These are phyloP conservation scores for Agrilus mali DNA, from an alignment of 2,888 invertebrate species.

Conservation along the genomic window DNA sequence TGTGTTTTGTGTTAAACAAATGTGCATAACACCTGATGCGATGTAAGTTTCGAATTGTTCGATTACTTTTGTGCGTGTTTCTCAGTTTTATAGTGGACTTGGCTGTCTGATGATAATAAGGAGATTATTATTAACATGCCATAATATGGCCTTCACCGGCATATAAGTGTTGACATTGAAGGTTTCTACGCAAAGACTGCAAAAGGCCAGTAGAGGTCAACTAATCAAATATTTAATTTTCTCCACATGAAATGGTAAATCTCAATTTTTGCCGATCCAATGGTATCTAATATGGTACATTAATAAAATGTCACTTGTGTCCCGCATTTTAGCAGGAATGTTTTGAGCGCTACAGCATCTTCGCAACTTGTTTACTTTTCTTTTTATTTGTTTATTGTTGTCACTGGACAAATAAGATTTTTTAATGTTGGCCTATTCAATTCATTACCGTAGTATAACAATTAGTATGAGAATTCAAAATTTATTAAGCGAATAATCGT, in stretches of 20 bases:
- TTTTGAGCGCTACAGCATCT: too few relatives aligned
- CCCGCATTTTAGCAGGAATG: too few relatives aligned
- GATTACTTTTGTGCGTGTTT: constrained; percentile 15
- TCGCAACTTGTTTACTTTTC: too few relatives aligned
- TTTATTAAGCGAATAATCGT: too few relatives aligned
- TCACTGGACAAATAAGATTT: too few relatives aligned
- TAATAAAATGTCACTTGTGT: too few relatives aligned
- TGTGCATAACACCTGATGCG: constrained; percentile 29
- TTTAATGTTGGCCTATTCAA: too few relatives aligned
- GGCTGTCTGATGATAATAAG: constrained; percentile 7
- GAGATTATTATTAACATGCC: constrained; percentile 25
- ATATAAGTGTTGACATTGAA: constrained; percentile 37
- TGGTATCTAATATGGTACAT: too few relatives aligned
- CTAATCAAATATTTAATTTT: constrained; percentile 27
- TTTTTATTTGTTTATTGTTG: background rate
- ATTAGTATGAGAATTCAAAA: too few relatives aligned
- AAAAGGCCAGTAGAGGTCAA: constrained; percentile 37
- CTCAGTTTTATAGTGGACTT: constrained; percentile 7
- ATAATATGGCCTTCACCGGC: constrained; percentile 33
- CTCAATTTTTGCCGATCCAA: too few relatives aligned
- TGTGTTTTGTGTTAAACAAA: constrained; percentile 32
- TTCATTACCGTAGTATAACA: too few relatives aligned
- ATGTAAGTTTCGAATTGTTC: constrained; percentile 26
- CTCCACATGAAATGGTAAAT: constrained; percentile 1
- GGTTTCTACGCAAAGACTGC: constrained; percentile 34